These are phyloP conservation scores for Palloptera scutellata DNA, from an alignment of 2,888 invertebrate genomes.

Conservation along the genomic window DNA sequence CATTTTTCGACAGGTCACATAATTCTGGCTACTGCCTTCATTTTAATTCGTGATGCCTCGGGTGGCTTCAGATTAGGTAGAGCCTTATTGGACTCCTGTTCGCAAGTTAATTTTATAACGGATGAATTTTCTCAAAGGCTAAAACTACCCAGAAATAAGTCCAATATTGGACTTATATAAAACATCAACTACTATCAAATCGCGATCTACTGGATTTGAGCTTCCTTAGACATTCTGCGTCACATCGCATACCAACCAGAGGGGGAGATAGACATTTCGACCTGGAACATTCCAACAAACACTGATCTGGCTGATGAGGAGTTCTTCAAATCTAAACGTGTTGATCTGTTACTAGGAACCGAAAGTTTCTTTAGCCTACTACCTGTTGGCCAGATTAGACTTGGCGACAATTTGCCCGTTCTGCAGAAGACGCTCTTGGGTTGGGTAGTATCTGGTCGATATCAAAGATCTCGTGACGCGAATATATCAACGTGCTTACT, in stretches of 20 bases:
- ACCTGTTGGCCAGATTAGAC: too few relatives aligned
- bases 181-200: slow-evolving; percentile 17
- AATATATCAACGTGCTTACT: too few relatives aligned
- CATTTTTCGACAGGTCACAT: slow-evolving; percentile 24
- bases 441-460: slow-evolving; percentile 39
- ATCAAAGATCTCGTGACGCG: too few relatives aligned
- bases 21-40: slow-evolving; percentile 37
- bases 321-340: slow-evolving; percentile 29
- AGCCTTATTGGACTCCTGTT: slow-evolving; percentile 33
- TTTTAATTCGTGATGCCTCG: slow-evolving; percentile 29
- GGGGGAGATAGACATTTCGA: slow-evolving; percentile 11
- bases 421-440: slow-evolving; percentile 40
- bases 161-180: not conserved
- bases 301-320: slow-evolving; percentile 32
- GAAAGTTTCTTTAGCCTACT: slow-evolving; percentile 34
- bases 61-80: slow-evolving; percentile 30
- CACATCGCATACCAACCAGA: slow-evolving; percentile 28
- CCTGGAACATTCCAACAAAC: slow-evolving; percentile 20
- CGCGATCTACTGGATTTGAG: slow-evolving; percentile 24
- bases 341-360: slow-evolving; percentile 27
- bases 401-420: too few relatives aligned
- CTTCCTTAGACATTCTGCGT: slow-evolving; percentile 22
- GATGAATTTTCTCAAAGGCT: slow-evolving; percentile 26
- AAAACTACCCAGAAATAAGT: not conserved
- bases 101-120: slow-evolving; percentile 30